These are phyloP conservation scores for Cassiopea xamachana DNA, from an alignment of 30 jellyfish, hydroid and myxozoan genomes.

Conservation along the genomic window DNA sequence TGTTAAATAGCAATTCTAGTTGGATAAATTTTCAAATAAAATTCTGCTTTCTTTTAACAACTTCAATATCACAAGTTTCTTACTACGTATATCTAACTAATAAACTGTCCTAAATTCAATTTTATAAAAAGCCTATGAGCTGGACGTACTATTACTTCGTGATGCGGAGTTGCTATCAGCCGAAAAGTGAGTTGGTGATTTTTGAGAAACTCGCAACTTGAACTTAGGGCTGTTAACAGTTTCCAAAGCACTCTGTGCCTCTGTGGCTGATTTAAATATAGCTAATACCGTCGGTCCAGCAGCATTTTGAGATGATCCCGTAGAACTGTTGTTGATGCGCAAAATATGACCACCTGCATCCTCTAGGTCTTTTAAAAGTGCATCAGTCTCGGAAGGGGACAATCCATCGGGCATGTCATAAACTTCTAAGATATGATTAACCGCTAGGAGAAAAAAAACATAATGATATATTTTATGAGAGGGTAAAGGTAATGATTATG, in stretches of 20 bases:
- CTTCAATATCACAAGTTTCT: slow-evolving; percentile 24
- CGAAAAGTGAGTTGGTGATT: slow-evolving; percentile 94
- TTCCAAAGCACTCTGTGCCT: slow-evolving; percentile 92
- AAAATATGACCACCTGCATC: slow-evolving; percentile 86
- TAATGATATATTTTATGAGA: not conserved
- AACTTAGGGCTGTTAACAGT: slow-evolving; percentile 83
- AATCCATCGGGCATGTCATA: slow-evolving; percentile 88
- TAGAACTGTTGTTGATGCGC: slow-evolving; percentile 82
- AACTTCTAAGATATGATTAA: slow-evolving; percentile 87
- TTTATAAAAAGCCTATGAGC: slow-evolving; percentile 71
- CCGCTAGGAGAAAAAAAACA: slow-evolving; percentile 59
- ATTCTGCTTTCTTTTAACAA: slow-evolving; percentile 58
- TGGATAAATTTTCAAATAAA: slow-evolving; percentile 57
- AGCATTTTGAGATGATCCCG: slow-evolving; percentile 76
- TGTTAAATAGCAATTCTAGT: slow-evolving; percentile 41
- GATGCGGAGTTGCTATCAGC: slow-evolving; percentile 65
- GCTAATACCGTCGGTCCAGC: slow-evolving; percentile 90
- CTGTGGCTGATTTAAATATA: slow-evolving; percentile 87
- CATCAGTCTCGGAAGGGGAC: slow-evolving; percentile 75
- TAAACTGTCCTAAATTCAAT: slow-evolving; percentile 50
- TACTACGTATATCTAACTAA: slow-evolving; percentile 54
- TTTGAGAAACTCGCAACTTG: slow-evolving; percentile 94
- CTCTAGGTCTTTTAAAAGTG: slow-evolving; percentile 73
- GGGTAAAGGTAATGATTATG: too few species aligned
- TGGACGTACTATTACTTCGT: slow-evolving; percentile 61